Base-by-base conservation (phyloP, 2,888 invertebrate genomes). In the Microctonus hyperodae region DNA sequence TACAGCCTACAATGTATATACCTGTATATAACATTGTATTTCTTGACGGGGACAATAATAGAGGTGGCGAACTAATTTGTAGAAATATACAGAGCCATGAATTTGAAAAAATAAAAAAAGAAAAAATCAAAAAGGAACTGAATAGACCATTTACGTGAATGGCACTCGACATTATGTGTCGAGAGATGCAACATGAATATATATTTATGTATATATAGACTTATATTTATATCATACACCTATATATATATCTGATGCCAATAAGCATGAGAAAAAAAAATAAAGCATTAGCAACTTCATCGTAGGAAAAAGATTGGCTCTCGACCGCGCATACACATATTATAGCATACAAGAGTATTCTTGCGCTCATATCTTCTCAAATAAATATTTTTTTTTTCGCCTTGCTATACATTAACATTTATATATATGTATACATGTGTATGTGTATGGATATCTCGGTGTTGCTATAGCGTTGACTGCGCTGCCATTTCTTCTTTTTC, bases 401-500 rank as follows among this genome's bases (percentile, higher is more conserved):
- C 48, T 63, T 16, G 51, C 48, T 51, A 44, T 44, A 16, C 16
- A 44, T 7, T 16, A 4, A 35, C 10, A 37, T 37, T 9, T 35
- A 35, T 10, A 35, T 35, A 35, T 9, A 35, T 35, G n/a, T 37
- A 37, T 10, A 4, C 35, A 35, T 35, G 10, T 10, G 35, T 4
- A 35, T 35, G 11, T 37, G 13, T 37, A n/a, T n/a, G n/a, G 13
- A 37, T 55, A 51, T 70, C 65, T 62, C 69, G 58, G 69, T 51
- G 37, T 69, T 68, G 60, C 60, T 4, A 9, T 44, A 44, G 67
- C 70, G 61, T 67, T 59, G 16, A 67, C 67, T 67, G 65, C 65
- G 61, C 68, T 72, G 72, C 67, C 69, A 69, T 68, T 77, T 76
- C 64, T 73, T 74, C 76, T 75, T 77, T 79, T 78, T 79, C 77